Conservation (phyloP, 2,113 vertebrate species). For the Parotia lawesii region DNA sequence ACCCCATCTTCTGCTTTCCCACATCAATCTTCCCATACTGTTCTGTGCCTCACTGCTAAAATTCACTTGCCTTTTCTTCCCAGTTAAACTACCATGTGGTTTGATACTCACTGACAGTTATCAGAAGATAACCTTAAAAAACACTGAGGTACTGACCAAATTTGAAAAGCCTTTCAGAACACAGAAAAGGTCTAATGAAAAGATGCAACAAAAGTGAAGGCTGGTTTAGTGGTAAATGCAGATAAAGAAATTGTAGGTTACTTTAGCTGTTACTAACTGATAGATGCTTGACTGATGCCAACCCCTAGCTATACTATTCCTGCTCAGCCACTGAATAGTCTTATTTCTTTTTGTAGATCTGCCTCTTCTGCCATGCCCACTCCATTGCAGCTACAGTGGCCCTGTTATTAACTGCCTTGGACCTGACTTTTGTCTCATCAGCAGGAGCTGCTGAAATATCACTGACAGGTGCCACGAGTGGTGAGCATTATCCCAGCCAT, state of each 20-base stretch:
- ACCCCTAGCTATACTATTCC: background rate
- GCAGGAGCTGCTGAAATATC: conserved; percentile 4
- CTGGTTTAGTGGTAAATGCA: background rate
- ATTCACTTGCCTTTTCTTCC: background rate
- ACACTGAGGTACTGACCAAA: background rate
- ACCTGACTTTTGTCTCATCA: background rate
- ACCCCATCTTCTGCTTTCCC: background rate
- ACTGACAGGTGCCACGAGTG: background rate
- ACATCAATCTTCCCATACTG: background rate
- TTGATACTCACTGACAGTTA: background rate
- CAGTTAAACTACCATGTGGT: background rate
- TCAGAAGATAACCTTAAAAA: background rate
- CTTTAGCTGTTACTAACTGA: background rate
- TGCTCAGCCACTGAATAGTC: background rate
- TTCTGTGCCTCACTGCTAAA: background rate
- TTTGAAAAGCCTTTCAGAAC: background rate
- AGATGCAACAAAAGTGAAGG: background rate
- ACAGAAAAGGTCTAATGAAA: background rate
- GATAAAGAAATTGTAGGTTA: background rate
- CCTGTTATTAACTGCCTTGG: background rate
- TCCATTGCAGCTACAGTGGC: background rate
- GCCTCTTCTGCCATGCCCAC: background rate
- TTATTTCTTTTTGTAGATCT: background rate
- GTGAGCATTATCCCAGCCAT: background rate
- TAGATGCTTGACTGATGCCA: background rate